These are phyloP conservation scores for Ceyx cyanopectus DNA, from an alignment of 2,113 vertebrate genomes.

Conservation along the genomic window DNA sequence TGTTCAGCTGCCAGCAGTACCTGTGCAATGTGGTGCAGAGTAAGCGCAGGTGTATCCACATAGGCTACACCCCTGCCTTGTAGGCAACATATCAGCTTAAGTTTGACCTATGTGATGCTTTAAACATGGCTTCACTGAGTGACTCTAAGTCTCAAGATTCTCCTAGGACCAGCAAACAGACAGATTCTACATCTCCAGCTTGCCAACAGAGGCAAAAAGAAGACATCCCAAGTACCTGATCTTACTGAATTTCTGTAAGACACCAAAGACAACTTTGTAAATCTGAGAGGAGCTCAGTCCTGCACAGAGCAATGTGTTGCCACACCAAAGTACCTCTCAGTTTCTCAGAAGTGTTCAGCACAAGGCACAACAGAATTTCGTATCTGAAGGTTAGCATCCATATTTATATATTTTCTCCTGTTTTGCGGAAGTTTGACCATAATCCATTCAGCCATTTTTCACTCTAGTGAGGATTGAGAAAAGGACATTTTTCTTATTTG, in stretches of 20 bases:
- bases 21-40: fast-evolving
- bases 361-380: not conserved
- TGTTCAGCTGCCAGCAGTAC: not conserved
- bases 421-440: not conserved
- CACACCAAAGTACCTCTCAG: not conserved
- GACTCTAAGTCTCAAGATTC: not conserved
- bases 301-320: not conserved
- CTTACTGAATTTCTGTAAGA: not conserved
- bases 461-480: not conserved
- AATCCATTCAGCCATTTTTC: not conserved
- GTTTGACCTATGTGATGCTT: not conserved
- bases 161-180: not conserved
- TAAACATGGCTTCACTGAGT: not conserved
- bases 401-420: not conserved
- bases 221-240: not conserved
- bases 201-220: not conserved
- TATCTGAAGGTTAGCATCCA: not conserved
- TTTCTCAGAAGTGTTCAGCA: not conserved
- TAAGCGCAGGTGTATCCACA: not conserved
- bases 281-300: not conserved
- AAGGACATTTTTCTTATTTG: not conserved
- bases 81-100: not conserved
- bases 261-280: not conserved
- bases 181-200: not conserved
- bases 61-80: not conserved